A percentile compares a stretch with the other conserved stretches of the same genome.
These are phyloP conservation scores for Pungitius pungitius DNA, from an alignment of 2,113 vertebrate species.

Conservation along the genomic window DNA sequence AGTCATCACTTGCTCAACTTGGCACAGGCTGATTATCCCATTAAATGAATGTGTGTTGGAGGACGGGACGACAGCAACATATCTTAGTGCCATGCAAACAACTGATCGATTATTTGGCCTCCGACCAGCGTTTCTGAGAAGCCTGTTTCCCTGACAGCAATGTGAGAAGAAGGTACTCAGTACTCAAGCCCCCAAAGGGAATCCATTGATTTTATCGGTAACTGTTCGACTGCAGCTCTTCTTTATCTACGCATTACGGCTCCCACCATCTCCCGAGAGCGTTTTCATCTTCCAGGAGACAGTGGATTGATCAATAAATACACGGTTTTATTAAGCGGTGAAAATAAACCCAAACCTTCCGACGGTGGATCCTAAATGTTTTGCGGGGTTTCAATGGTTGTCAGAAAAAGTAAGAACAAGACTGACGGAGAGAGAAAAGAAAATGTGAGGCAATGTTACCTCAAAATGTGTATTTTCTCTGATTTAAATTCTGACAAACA, in stretches of 20 bases:
- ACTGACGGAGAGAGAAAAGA: conserved; percentile 14
- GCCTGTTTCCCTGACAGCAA: conserved; percentile 24
- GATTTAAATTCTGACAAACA: conserved; percentile 38
- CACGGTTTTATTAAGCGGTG: not conserved
- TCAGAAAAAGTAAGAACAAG: conserved; percentile 15
- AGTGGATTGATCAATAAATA: conserved; percentile 7
- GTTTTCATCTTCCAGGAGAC: conserved; percentile 12
- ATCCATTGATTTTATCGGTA: conserved; percentile 55
- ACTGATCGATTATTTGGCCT: conserved; percentile 71
- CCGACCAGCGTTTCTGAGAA: conserved; percentile 31
- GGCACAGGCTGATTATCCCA: conserved; percentile 53
- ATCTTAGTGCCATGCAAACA: conserved; percentile 26
- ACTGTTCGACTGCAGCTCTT: conserved; percentile 28
- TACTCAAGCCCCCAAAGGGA: conserved; percentile 46
- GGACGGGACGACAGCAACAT: conserved; percentile 44
- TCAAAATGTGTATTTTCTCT: conserved; percentile 30
- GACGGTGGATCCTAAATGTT: conserved; percentile 20
- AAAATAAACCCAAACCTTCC: conserved; percentile 19
- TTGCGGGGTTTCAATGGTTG: not conserved
- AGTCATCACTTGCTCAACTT: conserved; percentile 42
- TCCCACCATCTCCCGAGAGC: conserved; percentile 40
- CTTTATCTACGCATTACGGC: conserved; percentile 32
- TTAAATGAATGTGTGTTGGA: conserved; percentile 53
- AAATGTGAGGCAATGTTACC: conserved; percentile 27
- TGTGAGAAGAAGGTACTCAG: conserved; percentile 5